Conservation (phyloP, 2,888 invertebrate species). For the Ceramica pisi region DNA sequence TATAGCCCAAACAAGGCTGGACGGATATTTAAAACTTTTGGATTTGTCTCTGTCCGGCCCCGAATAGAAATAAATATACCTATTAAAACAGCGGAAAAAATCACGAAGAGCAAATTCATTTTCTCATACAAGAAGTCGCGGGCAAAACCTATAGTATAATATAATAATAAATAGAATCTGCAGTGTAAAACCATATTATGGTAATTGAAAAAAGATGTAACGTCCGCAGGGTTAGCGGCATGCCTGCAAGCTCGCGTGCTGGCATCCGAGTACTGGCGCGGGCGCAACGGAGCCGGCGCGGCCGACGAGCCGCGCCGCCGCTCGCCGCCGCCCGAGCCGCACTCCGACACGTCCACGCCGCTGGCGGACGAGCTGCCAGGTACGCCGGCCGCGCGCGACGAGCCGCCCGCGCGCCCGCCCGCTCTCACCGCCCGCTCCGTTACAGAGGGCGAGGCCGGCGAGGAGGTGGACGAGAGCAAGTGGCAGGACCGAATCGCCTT, state of each 20-base stretch:
- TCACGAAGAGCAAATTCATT: no score
- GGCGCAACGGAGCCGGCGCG: conserved; percentile 83
- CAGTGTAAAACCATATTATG: not conserved
- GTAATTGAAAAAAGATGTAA: not conserved
- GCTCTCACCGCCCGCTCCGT: conserved; percentile 62
- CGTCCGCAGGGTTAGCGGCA: conserved; percentile 93
- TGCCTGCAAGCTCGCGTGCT: conserved; percentile 95
- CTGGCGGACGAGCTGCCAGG: conserved; percentile 91
- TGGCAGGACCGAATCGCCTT: conserved; percentile 98
- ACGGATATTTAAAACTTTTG: no score
- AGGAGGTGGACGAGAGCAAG: conserved; percentile 95
- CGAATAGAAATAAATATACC: no score
- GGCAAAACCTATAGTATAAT: no score
- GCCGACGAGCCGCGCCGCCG: conserved; percentile 65
- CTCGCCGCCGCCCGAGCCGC: conserved; percentile 84
- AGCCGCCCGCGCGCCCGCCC: conserved; percentile 36
- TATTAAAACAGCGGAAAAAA: no score
- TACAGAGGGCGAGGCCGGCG: conserved; percentile 91
- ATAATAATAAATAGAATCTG: no score
- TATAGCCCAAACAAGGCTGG: no score
- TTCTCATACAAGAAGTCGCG: no score
- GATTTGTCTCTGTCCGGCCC: no score
- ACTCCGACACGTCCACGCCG: conserved; percentile 93
- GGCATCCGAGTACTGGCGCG: conserved; percentile 91
- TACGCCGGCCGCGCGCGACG: conserved; percentile 55